Evolutionary conservation across 2,888 invertebrate genomes (phyloP).

Genomic region (Erebia palarica): DNA sequence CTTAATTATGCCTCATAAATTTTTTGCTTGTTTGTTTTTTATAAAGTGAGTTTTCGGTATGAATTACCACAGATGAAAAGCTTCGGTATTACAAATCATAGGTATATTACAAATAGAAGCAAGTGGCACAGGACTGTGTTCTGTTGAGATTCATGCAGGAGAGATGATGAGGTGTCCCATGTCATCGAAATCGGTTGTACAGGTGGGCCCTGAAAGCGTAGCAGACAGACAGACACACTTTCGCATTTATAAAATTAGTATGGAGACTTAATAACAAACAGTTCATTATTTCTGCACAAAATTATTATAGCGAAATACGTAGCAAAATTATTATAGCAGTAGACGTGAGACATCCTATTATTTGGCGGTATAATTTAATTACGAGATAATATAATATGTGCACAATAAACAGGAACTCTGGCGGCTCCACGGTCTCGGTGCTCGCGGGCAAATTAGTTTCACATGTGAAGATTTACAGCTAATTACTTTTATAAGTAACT

Average conservation of each 20-base stretch:
- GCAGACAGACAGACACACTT: no score
- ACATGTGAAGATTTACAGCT: slow-evolving; percentile 45
- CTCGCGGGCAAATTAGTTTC: slow-evolving; percentile 35
- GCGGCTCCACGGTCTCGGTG: slow-evolving; percentile 26
- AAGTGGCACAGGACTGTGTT: no score
- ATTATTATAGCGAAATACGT: neutral
- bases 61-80: no score
- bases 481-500: slow-evolving; percentile 43
- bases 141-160: no score
- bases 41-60: neutral
- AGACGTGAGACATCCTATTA: neutral
- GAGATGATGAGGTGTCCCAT: no score
- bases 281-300: neutral
- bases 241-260: no score
- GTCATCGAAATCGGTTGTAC: no score
- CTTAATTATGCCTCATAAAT: slow-evolving; percentile 75
- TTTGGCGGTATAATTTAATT: slow-evolving; percentile 21
- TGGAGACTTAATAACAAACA: neutral
- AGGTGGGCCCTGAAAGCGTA: no score
- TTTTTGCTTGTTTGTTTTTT: slow-evolving; percentile 42
- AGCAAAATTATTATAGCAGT: neutral
- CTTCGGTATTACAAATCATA: no score
- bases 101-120: no score
- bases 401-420: slow-evolving; percentile 27
- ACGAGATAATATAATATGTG: slow-evolving; percentile 20